Evolutionary conservation across 2,888 invertebrate genomes (phyloP).

Genomic region (Ophion slaviceki): DNA sequence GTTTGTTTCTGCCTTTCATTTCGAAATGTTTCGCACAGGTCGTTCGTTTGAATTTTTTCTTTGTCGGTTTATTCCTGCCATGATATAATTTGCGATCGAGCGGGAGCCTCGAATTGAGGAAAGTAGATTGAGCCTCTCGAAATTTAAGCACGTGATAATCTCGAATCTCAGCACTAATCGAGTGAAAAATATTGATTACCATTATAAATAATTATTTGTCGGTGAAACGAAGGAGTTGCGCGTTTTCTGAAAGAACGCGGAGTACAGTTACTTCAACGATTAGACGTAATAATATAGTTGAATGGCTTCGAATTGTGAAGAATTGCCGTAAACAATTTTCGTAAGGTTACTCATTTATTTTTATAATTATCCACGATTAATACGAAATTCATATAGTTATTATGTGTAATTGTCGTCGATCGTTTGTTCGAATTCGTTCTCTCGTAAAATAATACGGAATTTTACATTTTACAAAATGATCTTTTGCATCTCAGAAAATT

Average conservation of each 20-base stretch:
- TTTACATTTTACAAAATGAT: slow-evolving; percentile 3
- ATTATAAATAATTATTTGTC: not conserved
- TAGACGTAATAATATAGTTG: not conserved
- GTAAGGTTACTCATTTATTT: slow-evolving; percentile 4
- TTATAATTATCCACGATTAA: not conserved
- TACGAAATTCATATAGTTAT: slow-evolving; percentile 1
- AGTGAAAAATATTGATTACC: slow-evolving; percentile 1
- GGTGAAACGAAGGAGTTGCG: not conserved
- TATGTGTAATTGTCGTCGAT: not conserved
- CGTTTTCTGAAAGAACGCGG: not conserved
- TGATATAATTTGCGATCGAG: slow-evolving; percentile 46
- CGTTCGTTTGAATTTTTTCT: not conserved
- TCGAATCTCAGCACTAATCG: not conserved
- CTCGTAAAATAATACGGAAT: slow-evolving; percentile 11
- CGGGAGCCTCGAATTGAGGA: slow-evolving; percentile 33
- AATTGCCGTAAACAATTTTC: slow-evolving; percentile 6
- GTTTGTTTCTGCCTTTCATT: not conserved
- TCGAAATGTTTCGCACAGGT: not conserved
- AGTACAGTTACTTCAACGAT: slow-evolving; percentile 4
- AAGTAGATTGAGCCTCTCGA: not conserved
- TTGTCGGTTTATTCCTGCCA: slow-evolving; percentile 20
- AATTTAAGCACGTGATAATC: not conserved
- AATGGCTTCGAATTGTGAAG: slow-evolving; percentile 9
- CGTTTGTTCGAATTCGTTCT: not conserved
- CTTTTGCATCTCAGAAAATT: not conserved